Evolutionary conservation across 2,797 vertebrate species (phyloP).

Genomic region (Epinephelus awoara): DNA sequence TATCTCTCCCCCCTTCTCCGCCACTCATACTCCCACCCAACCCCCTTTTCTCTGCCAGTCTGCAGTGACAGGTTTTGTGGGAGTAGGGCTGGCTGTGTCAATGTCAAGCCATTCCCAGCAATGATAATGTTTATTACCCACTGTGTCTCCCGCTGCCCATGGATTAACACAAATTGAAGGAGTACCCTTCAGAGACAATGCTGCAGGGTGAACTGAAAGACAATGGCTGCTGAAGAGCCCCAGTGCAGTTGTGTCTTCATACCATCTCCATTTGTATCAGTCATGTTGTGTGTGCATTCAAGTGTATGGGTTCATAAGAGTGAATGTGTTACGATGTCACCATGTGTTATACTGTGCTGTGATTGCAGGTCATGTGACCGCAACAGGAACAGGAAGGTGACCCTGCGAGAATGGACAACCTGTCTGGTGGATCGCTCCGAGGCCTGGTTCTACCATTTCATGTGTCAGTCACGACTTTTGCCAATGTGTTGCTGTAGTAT

Average conservation of each 20-base stretch:
- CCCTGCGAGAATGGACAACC: constrained; percentile 83
- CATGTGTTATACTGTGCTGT: constrained; percentile 39
- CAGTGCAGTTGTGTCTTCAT: constrained; percentile 24
- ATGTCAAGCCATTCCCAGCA: constrained; percentile 85
- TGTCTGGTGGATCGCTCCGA: constrained; percentile 84
- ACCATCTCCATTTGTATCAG: constrained; percentile 3
- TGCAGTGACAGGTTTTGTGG: constrained; percentile 74
- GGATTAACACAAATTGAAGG: constrained; percentile 82
- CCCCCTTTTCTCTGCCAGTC: constrained; percentile 57
- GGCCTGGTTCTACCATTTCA: constrained; percentile 80
- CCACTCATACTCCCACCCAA: constrained; percentile 27
- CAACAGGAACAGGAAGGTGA: constrained; percentile 85
- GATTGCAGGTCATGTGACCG: constrained; percentile 83
- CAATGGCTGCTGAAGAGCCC: constrained; percentile 33
- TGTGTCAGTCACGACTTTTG: constrained; percentile 74
- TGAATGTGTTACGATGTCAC: constrained; percentile 25
- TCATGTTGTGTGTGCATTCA: neutral
- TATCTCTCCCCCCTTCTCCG: constrained; percentile 27
- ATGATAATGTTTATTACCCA: constrained; percentile 87
- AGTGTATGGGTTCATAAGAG: neutral
- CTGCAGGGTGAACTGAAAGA: constrained; percentile 65
- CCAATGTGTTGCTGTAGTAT: neutral
- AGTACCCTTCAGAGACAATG: constrained; percentile 80
- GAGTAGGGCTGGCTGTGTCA: constrained; percentile 76
- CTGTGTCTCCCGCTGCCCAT: constrained; percentile 77